phyloP scores from a whole-genome alignment of 2,888 invertebrate species.

The Caenorhabditis doughertyi region DNA sequence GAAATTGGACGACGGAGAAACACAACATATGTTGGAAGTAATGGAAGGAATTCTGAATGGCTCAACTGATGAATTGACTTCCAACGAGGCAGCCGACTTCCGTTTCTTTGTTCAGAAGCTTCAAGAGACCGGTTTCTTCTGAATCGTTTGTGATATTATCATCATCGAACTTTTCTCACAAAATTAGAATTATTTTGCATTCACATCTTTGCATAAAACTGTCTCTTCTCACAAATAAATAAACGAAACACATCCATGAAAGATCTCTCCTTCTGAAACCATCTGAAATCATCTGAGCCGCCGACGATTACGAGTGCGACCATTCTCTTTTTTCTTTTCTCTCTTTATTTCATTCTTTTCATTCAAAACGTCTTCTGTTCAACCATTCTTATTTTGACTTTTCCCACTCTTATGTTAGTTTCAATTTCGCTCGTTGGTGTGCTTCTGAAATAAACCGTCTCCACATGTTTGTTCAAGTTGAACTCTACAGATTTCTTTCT shows the following conservation, averaged over 20 bases:
- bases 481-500: background rate
- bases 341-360: background rate
- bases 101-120: constrained; percentile 82
- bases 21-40: constrained; percentile 74
- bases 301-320: constrained; percentile 61
- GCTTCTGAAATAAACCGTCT: constrained; percentile 63
- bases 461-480: constrained; percentile 61
- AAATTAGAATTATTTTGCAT: constrained; percentile 8
- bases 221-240: constrained; percentile 2
- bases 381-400: constrained; percentile 15
- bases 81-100: constrained; percentile 80
- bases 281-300: constrained; percentile 41
- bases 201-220: constrained; percentile 4
- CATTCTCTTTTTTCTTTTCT: constrained; percentile 10
- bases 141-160: constrained; percentile 17
- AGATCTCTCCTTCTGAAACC: constrained; percentile 32
- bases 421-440: constrained; percentile 59
- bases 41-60: constrained; percentile 78
- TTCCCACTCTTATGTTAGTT: constrained; percentile 46
- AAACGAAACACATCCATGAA: constrained; percentile 27
- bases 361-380: background rate
- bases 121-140: constrained; percentile 82
- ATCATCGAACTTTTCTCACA: background rate
- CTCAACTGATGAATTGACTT: constrained; percentile 75
- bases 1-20: constrained; percentile 74